A percentile compares a stretch with the other conserved stretches of the same genome.
Conservation (phyloP, 2,888 invertebrate species). For the Calameuta filiformis region DNA sequence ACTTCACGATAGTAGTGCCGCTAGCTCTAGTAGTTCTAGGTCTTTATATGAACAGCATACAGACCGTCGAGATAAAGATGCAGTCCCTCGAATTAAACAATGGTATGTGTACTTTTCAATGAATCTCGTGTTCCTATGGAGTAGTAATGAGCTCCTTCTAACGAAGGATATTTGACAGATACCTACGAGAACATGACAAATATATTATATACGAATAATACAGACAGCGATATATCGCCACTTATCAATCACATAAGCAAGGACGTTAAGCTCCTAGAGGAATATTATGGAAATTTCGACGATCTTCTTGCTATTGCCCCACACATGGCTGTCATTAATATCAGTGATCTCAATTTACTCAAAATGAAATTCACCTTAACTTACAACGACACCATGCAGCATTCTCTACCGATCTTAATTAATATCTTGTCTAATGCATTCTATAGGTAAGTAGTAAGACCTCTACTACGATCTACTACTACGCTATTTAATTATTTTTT, state of each 20-base stretch:
- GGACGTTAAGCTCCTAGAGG: slow-evolving; percentile 63
- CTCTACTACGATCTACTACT: background rate
- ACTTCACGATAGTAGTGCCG: slow-evolving; percentile 80
- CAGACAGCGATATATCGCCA: slow-evolving; percentile 62
- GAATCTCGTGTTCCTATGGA: background rate
- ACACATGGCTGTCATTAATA: slow-evolving; percentile 76
- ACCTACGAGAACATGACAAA: slow-evolving; percentile 73
- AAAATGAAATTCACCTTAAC: slow-evolving; percentile 73
- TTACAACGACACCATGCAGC: slow-evolving; percentile 84
- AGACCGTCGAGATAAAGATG: slow-evolving; percentile 74
- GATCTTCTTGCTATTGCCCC: slow-evolving; percentile 73
- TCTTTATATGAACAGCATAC: slow-evolving; percentile 73
- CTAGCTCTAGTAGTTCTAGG: slow-evolving; percentile 77
- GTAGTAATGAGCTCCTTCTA: background rate
- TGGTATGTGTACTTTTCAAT: slow-evolving; percentile 44
- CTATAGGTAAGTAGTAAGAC: slow-evolving; percentile 70
- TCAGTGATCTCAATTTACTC: slow-evolving; percentile 69
- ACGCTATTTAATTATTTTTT: background rate
- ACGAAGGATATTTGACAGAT: slow-evolving; percentile 44
- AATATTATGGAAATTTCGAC: slow-evolving; percentile 76
- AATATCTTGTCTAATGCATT: slow-evolving; percentile 79
- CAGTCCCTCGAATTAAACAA: slow-evolving; percentile 74
- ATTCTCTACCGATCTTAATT: slow-evolving; percentile 80
- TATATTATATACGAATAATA: slow-evolving; percentile 73
- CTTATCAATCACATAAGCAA: slow-evolving; percentile 47